Conservation (phyloP, 2,888 invertebrate species). For the Chymomyza procnemis region DNA sequence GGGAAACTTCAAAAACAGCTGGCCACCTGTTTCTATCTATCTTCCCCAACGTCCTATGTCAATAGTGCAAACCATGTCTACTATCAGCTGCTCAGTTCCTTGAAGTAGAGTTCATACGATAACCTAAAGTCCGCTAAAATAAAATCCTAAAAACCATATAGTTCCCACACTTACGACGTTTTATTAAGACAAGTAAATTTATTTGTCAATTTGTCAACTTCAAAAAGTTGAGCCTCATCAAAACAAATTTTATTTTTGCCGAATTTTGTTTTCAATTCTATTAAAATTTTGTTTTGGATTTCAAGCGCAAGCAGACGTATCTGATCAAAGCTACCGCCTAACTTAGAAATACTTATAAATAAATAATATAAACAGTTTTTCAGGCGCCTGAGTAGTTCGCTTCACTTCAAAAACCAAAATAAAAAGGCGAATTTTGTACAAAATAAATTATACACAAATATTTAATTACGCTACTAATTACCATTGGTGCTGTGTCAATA, state of each 20-base stretch:
- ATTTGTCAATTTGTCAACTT: conserved; percentile 65
- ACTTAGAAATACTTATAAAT: background rate
- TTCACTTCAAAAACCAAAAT: background rate
- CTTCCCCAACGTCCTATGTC: too few relatives aligned
- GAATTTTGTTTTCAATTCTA: conserved; percentile 19
- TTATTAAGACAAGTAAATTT: conserved; percentile 65
- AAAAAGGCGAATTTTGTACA: conserved; percentile 6
- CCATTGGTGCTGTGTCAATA: conserved; percentile 34
- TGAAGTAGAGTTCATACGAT: too few relatives aligned
- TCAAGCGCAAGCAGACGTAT: background rate
- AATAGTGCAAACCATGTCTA: too few relatives aligned
- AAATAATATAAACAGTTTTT: background rate
- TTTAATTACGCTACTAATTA: conserved; percentile 70
- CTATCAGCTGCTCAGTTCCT: too few relatives aligned
- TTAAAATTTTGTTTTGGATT: background rate
- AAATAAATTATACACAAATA: conserved; percentile 55
- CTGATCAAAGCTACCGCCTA: conserved; percentile 6
- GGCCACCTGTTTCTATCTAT: too few relatives aligned
- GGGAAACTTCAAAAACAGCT: too few relatives aligned
- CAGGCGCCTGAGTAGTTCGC: background rate
- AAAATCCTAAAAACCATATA: background rate
- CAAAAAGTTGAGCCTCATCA: conserved; percentile 28
- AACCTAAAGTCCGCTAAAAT: too few relatives aligned
- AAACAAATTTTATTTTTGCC: conserved; percentile 18
- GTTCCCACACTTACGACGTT: conserved; percentile 23